phyloP scores from a whole-genome alignment of 2,113 vertebrate species.

The Amazona guildingii region DNA sequence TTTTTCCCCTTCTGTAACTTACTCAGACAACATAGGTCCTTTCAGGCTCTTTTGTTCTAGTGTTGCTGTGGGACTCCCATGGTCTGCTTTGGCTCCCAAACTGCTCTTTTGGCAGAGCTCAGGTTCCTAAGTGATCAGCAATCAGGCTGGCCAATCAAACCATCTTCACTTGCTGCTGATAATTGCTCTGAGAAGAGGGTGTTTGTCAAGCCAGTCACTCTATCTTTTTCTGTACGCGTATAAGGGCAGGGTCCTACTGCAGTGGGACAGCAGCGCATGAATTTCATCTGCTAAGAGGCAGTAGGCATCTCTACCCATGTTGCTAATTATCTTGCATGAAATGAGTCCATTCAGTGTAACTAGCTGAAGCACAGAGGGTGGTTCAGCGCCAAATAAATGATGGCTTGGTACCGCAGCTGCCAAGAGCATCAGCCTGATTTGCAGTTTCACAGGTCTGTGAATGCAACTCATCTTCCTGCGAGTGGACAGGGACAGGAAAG shows the following conservation, averaged over 20 bases:
- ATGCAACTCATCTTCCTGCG: not conserved
- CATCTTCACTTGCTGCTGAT: not conserved
- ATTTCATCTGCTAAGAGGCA: not conserved
- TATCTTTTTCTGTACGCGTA: not conserved
- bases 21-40: not conserved
- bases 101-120: not conserved
- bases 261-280: not conserved
- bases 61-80: not conserved
- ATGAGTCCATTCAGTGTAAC: not conserved
- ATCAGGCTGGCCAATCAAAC: not conserved
- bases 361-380: fast-evolving
- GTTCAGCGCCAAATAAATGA: not conserved
- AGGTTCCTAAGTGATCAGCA: not conserved
- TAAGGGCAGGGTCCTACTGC: not conserved
- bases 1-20: not conserved
- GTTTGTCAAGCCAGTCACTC: not conserved
- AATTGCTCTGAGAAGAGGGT: not conserved
- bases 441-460: not conserved
- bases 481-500: not conserved
- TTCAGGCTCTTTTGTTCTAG: not conserved
- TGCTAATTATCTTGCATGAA: not conserved
- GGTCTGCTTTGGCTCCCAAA: not conserved
- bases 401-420: not conserved
- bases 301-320: not conserved
- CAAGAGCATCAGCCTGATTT: not conserved